Conservation (phyloP, 2,797 vertebrate species). For the Adrianichthys oophorus region DNA sequence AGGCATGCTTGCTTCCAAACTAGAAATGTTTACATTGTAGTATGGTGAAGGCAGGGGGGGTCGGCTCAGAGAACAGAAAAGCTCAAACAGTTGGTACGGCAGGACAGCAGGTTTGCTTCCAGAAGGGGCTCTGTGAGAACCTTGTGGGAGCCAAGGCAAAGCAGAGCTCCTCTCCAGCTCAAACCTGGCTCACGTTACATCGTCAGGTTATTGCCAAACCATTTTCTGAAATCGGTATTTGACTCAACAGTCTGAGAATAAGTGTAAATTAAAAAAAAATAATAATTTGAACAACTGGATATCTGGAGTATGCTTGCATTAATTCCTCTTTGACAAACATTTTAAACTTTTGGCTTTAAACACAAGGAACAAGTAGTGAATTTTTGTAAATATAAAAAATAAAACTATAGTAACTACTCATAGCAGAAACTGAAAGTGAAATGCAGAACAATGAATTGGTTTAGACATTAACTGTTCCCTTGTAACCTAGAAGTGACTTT, state of each 20-base stretch:
- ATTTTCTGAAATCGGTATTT: constrained; percentile 26
- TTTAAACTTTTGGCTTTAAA: too few relatives aligned
- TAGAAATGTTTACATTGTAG: constrained; percentile 28
- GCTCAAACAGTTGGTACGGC: constrained; percentile 65
- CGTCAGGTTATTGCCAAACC: constrained; percentile 41
- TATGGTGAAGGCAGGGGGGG: constrained; percentile 13
- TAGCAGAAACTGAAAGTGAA: constrained; percentile 17
- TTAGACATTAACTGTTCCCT: constrained; percentile 38
- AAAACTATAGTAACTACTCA: too few relatives aligned
- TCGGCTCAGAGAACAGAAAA: constrained; percentile 61
- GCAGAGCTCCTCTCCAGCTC: constrained; percentile 51
- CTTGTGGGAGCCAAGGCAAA: constrained; percentile 59
- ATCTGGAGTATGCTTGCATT: too few relatives aligned
- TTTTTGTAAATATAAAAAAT: too few relatives aligned
- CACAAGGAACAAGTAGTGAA: too few relatives aligned
- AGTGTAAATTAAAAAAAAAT: constrained; percentile 17
- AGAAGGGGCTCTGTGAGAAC: constrained; percentile 72
- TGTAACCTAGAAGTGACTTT: constrained; percentile 40
- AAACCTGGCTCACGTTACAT: constrained; percentile 46
- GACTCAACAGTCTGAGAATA: constrained; percentile 16
- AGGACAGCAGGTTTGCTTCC: constrained; percentile 71
- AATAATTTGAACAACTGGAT: constrained; percentile 6
- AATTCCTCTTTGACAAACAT: too few relatives aligned
- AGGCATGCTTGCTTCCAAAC: constrained; percentile 22
- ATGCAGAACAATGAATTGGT: constrained; percentile 36